These are phyloP conservation scores for Antidorcas marsupialis DNA, from an alignment of 2,113 vertebrate genomes.

Conservation along the genomic window DNA sequence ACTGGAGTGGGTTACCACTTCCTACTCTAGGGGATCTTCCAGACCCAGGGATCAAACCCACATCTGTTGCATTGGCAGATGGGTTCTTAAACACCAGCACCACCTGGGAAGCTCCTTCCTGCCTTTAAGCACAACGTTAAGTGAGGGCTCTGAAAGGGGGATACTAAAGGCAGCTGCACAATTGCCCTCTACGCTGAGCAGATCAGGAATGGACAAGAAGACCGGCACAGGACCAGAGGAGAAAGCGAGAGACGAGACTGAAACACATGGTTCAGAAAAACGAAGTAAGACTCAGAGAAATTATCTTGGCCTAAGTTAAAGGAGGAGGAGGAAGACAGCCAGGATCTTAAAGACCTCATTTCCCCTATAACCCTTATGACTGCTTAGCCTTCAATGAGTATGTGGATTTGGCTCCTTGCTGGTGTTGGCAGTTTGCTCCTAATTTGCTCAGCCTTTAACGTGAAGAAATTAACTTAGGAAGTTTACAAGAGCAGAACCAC, in stretches of 20 bases:
- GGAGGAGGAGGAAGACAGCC: neutral
- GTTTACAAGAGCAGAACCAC: neutral
- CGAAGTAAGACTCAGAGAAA: neutral
- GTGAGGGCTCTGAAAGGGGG: neutral
- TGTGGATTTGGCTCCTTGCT: neutral
- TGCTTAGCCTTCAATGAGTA: neutral
- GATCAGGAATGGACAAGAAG: neutral
- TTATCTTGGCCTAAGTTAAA: neutral
- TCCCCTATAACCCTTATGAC: neutral
- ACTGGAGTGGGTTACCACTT: neutral
- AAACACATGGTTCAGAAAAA: neutral
- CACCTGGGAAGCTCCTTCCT: neutral
- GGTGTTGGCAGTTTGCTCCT: neutral
- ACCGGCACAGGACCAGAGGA: neutral
- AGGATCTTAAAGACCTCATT: neutral
- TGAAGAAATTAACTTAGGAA: neutral
- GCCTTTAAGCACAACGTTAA: neutral
- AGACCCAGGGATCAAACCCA: neutral
- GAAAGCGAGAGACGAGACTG: neutral
- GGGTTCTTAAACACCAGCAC: neutral
- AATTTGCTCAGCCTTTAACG: neutral
- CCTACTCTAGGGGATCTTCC: neutral
- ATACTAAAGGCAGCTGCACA: neutral
- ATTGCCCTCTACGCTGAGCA: neutral
- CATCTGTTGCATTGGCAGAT: neutral